These are phyloP conservation scores for Todus mexicanus DNA, from an alignment of 2,797 vertebrate species.

Conservation along the genomic window DNA sequence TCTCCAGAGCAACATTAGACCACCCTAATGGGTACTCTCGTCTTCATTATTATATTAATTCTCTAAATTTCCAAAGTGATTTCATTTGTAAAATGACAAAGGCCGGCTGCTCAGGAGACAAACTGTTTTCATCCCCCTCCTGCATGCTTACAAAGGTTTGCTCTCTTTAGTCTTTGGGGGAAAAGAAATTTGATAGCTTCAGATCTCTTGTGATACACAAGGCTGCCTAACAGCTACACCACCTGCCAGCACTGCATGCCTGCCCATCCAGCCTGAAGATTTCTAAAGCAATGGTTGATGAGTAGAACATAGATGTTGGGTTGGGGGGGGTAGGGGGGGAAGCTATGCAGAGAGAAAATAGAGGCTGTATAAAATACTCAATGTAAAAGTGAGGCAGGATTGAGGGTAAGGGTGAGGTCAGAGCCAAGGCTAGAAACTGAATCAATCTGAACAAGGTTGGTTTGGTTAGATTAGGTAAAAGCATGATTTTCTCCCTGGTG, in stretches of 20 bases:
- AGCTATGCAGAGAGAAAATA: slow-evolving; percentile 62
- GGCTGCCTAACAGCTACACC: slow-evolving; percentile 83
- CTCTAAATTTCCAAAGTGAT: slow-evolving; percentile 91
- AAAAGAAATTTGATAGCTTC: slow-evolving; percentile 88
- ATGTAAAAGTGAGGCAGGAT: slow-evolving; percentile 70
- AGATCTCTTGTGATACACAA: slow-evolving; percentile 87
- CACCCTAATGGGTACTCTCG: slow-evolving; percentile 91
- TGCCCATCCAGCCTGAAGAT: slow-evolving; percentile 79
- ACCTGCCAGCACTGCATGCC: slow-evolving; percentile 84
- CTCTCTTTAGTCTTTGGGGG: slow-evolving; percentile 79
- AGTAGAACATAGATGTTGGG: slow-evolving; percentile 66
- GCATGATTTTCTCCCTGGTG: slow-evolving; percentile 53
- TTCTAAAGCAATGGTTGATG: slow-evolving; percentile 73
- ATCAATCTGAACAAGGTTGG: slow-evolving; percentile 55
- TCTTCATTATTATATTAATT: slow-evolving; percentile 99
- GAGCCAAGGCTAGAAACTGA: slow-evolving; percentile 64
- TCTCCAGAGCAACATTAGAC: slow-evolving; percentile 96
- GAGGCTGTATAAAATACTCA: slow-evolving; percentile 70
- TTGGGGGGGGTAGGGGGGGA: not conserved
- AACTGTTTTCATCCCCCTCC: slow-evolving; percentile 88
- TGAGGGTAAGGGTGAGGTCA: slow-evolving; percentile 69
- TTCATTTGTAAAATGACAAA: slow-evolving; percentile 95
- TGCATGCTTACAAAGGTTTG: slow-evolving; percentile 74
- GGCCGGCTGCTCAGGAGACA: slow-evolving; percentile 87
- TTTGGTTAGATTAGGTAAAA: slow-evolving; percentile 63